Percentiles rank a stretch among this genome's conserved stretches.
Evolutionary conservation across 2,888 invertebrate genomes (phyloP).

Genomic region (Apomyelois bistriatella): DNA sequence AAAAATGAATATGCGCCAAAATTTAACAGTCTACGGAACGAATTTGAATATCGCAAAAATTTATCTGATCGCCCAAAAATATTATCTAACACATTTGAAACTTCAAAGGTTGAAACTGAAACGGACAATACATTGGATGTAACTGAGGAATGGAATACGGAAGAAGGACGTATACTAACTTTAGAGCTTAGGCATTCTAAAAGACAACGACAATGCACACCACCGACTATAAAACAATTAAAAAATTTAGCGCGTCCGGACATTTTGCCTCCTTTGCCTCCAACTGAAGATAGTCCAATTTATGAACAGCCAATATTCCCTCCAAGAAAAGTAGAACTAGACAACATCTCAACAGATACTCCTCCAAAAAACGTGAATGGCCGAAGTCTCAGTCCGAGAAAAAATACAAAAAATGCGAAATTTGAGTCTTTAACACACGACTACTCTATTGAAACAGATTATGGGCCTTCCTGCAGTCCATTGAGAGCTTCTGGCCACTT

Average conservation of each 20-base stretch:
- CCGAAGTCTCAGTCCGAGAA: slow-evolving; percentile 81
- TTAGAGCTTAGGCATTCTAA: slow-evolving; percentile 87
- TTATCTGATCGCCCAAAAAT: slow-evolving; percentile 63
- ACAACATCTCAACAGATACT: slow-evolving; percentile 49
- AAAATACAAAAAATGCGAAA: slow-evolving; percentile 44
- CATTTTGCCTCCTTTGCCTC: slow-evolving; percentile 83
- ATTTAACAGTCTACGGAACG: slow-evolving; percentile 86
- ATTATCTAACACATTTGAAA: slow-evolving; percentile 45
- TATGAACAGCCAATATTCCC: slow-evolving; percentile 81
- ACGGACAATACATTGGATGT: slow-evolving; percentile 56
- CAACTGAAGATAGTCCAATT: slow-evolving; percentile 72
- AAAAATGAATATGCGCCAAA: slow-evolving; percentile 58
- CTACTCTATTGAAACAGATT: slow-evolving; percentile 44
- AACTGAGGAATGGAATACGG: slow-evolving; percentile 58
- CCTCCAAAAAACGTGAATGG: slow-evolving; percentile 84
- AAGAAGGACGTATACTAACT: slow-evolving; percentile 83
- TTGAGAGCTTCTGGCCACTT: slow-evolving; percentile 75
- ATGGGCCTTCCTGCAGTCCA: slow-evolving; percentile 56
- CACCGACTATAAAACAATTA: slow-evolving; percentile 67
- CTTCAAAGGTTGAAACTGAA: slow-evolving; percentile 49
- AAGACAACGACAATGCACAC: slow-evolving; percentile 83
- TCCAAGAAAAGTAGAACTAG: slow-evolving; percentile 71
- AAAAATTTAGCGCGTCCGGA: slow-evolving; percentile 82
- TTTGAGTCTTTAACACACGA: slow-evolving; percentile 34
- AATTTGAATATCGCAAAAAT: slow-evolving; percentile 83